phyloP scores from a whole-genome alignment of 2,888 invertebrate species.

The Candidula unifasciata region DNA sequence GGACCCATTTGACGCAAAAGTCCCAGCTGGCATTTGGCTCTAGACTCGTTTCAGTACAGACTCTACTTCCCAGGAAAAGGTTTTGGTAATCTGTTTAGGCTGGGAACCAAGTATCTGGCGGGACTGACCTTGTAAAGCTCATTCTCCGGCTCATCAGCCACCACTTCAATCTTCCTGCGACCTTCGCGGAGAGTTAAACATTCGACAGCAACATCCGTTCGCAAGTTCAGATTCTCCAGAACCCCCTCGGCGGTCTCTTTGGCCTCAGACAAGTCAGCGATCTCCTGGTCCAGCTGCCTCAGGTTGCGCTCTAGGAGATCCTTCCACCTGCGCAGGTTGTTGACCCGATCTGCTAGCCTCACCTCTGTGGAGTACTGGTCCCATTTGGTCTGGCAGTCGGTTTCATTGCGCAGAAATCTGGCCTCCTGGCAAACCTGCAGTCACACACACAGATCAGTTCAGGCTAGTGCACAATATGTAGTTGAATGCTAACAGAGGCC shows the following conservation, averaged over 20 bases:
- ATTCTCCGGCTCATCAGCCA: slow-evolving; percentile 77
- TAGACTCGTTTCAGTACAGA: no score
- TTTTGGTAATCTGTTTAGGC: no score
- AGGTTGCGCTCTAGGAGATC: slow-evolving; percentile 76
- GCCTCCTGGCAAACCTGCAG: slow-evolving; percentile 74
- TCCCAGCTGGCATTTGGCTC: no score
- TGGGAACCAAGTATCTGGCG: no score
- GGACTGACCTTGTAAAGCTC: slow-evolving; percentile 74
- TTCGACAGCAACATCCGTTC: slow-evolving; percentile 77
- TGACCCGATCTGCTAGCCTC: slow-evolving; percentile 76
- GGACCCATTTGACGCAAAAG: no score
- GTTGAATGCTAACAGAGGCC: no score
- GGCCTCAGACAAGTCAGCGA: slow-evolving; percentile 75
- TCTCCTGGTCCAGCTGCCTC: slow-evolving; percentile 76
- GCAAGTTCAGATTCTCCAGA: slow-evolving; percentile 76
- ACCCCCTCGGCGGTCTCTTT: slow-evolving; percentile 76
- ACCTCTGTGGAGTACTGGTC: slow-evolving; percentile 78
- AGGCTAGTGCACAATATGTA: no score
- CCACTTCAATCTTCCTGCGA: slow-evolving; percentile 76
- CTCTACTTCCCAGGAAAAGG: no score
- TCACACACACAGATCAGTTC: background rate
- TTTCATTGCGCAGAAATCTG: slow-evolving; percentile 77
- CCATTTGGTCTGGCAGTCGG: slow-evolving; percentile 79
- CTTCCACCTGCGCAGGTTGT: slow-evolving; percentile 77
- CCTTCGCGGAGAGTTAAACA: slow-evolving; percentile 77